These are phyloP conservation scores for Anthopleura sola DNA, from an alignment of 64 coral and sea anemone species.

Conservation along the genomic window DNA sequence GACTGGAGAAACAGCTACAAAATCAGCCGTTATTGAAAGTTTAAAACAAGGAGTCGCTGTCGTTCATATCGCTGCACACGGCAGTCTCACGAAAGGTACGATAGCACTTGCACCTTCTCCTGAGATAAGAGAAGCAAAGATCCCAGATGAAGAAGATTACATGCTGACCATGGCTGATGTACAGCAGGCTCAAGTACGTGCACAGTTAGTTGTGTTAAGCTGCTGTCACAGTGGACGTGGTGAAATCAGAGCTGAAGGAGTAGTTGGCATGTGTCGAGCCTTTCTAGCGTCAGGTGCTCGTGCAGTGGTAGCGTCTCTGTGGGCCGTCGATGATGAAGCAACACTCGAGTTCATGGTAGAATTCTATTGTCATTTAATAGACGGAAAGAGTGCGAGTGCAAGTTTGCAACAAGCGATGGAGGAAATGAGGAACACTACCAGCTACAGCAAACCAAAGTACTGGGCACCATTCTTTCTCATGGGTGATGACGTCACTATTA, in stretches of 20 bases:
- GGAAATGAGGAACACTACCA: not conserved
- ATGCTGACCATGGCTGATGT: constrained; percentile 41
- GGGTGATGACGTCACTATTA: constrained; percentile 25
- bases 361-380: not conserved
- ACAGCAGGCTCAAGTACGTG: constrained; percentile 17
- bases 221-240: constrained; percentile 48
- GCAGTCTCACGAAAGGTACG: not conserved
- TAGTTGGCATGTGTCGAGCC: constrained; percentile 17
- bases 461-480: constrained; percentile 42
- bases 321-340: constrained; percentile 15
- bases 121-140: constrained; percentile 1
- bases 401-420: not conserved
- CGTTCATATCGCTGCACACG: constrained; percentile 7
- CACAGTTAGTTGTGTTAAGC: constrained; percentile 38
- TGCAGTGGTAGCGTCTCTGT: constrained; percentile 32
- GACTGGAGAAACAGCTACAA: not conserved
- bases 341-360: not conserved
- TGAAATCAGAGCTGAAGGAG: constrained; percentile 26
- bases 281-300: constrained; percentile 27
- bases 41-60: not conserved
- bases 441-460: constrained; percentile 17
- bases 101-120: not conserved
- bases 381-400: not conserved
- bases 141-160: constrained; percentile 37
- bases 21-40: not conserved